Evolutionary conservation across 2,888 invertebrate genomes (phyloP), one percentile per base, ranked within the genome.

Genomic region (Conus canariensis): DNA sequence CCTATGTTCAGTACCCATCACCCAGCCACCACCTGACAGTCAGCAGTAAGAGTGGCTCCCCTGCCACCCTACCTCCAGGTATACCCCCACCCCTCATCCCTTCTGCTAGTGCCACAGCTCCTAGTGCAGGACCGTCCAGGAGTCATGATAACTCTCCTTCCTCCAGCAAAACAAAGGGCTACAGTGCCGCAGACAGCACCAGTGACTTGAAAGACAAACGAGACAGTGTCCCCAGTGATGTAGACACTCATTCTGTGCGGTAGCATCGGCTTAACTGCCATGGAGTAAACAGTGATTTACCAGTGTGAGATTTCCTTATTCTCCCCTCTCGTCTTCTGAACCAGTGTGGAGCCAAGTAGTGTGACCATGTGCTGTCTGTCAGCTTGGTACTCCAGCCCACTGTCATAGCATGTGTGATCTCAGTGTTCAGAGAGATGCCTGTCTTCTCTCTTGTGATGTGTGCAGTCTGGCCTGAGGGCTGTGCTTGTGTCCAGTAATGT

Each of bases 51-150:
- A 93, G 93, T 25, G 94, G 93, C 74, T 95, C 95, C 25, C 95
- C 95, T 7, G 93, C 94, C n/a, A 92, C 93, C 90, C 91, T 94
- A 12, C 93, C 94, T 12, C 94, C 94, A 6, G 94, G 93, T 4
- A 88, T 89, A 9, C 95, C 95, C 9, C 95, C 95, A 8, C 95
- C 95, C 1, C 93, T 95, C 80, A 95, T 95, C 56, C 94, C 94
- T 74, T 94, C 95, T 80, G 93, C 93, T n/a, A 93, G 92, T 90
- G 93, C 94, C 85, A 85, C 88, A 7, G 85, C 90, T 2, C 88
- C 85, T 22, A n/a, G 88, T 67, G 59, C 88, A 58, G 70, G 87
- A 56, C 85, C 92, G 10, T 91, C 92, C 14, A 92, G 94, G 86
- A 93, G 93, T 90, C 95, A 94, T 89, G 92, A 93, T 88, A 93